These are phyloP conservation scores for Xiphias gladius DNA, from an alignment of 2,113 vertebrate genomes.

Conservation along the genomic window DNA sequence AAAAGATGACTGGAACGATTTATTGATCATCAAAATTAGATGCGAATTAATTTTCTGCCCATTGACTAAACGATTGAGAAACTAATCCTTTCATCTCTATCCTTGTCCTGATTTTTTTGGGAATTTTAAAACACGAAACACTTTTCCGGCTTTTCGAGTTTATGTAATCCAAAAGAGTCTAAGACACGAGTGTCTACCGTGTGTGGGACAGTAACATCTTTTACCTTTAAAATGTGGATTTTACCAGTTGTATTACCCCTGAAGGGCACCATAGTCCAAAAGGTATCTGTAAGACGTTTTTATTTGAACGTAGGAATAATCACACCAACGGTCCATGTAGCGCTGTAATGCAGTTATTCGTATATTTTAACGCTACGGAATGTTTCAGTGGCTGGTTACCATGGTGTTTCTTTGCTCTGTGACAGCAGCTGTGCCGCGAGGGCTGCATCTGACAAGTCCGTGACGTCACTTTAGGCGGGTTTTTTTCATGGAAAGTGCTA, in stretches of 20 bases:
- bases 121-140: background rate
- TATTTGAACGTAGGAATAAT: background rate
- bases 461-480: constrained; percentile 82
- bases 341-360: background rate
- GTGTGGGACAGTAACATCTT: background rate
- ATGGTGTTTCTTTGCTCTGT: constrained; percentile 49
- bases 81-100: too few relatives aligned
- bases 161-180: too few relatives aligned
- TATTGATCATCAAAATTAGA: too few relatives aligned
- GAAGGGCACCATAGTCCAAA: too few relatives aligned
- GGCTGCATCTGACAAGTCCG: constrained; percentile 72
- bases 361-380: background rate
- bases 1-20: too few relatives aligned
- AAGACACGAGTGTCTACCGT: background rate
- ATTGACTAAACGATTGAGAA: too few relatives aligned
- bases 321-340: background rate
- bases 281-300: background rate
- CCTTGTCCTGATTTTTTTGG: background rate
- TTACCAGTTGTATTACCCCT: background rate
- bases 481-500: constrained; percentile 85
- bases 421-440: constrained; percentile 58
- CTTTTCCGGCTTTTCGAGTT: too few relatives aligned
- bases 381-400: constrained; percentile 28
- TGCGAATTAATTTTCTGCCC: too few relatives aligned
- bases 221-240: background rate